These are phyloP conservation scores for Palythoa grandis DNA, from an alignment of 92 coral and sea anemone species.

Conservation along the genomic window DNA sequence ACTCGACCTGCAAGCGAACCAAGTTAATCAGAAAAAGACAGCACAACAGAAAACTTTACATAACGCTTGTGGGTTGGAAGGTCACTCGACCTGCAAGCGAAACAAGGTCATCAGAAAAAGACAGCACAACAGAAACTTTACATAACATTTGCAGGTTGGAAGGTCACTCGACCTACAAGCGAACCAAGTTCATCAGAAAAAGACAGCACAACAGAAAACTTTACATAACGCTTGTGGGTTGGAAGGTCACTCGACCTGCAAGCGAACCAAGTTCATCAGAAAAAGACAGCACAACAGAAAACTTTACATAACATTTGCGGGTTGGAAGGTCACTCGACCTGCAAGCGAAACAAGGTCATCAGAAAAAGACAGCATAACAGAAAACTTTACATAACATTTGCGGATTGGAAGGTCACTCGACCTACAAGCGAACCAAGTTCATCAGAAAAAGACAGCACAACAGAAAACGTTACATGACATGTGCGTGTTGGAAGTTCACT, in stretches of 20 bases:
- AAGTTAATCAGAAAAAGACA: no score
- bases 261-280: no score
- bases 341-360: no score
- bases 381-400: conserved; percentile 51
- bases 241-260: conserved; percentile 87
- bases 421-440: conserved; percentile 31
- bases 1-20: no score
- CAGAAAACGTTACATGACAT: conserved; percentile 60
- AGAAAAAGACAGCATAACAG: no score
- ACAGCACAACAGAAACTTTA: no score
- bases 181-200: neutral
- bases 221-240: conserved; percentile 71
- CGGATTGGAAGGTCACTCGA: conserved; percentile 92
- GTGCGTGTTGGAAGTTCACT: conserved; percentile 90
- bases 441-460: no score
- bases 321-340: conserved; percentile 92
- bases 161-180: conserved; percentile 82
- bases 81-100: conserved; percentile 77
- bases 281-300: no score
- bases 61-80: conserved; percentile 87
- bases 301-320: conserved; percentile 81
- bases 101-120: no score
- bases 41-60: neutral
- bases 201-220: no score
- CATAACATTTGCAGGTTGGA: conserved; percentile 89